Evolutionary conservation across 2,888 invertebrate genomes (phyloP), one percentile per base, ranked within the genome.

Genomic region (Muschampia plurimacula): DNA sequence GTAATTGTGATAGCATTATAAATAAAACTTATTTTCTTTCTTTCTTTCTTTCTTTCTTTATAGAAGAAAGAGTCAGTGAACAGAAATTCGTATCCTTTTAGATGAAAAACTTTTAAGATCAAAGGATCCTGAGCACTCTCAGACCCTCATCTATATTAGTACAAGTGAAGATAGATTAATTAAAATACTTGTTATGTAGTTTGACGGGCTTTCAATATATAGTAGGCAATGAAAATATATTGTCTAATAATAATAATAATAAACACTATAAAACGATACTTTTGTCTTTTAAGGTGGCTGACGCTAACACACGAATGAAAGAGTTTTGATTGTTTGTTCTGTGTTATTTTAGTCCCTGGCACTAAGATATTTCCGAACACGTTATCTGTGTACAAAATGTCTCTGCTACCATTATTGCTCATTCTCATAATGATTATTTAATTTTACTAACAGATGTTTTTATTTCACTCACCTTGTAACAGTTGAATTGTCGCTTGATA

Each of bases 401-500:
- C 32, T 36, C 59, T 32, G 32, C 59, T 2, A 36, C 13, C 22
- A 22, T 22, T 22, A 10, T 7, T 59, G 6, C 13, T 36, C 13
- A 12, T 9, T 46, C 13, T 57, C 13, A 2, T 13, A 60, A n/a
- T n/a, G n/a, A 57, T 59, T 59, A 13, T 36, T n/a, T 5, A 36
- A 13, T 62, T n/a, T 15, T 12, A 62, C 65, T 65, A 65, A 65
- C n/a, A 59, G 36, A 57, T 66, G 32, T 57, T 36, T 66, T 41
- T 49, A 10, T 49, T 60, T 15, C 15, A 88, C 96, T 95, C 86
- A 97, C 98, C 97, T 96, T 98, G 98, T 83, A 98, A 94, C 87
- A 97, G 96, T 84, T 97, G 96, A 90, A 98, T 98, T 46, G 98
- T 98, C 77, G 97, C 97, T 91, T 98, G 98, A 89, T 98, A 98